Evolutionary conservation across 2,888 invertebrate genomes (phyloP).

Genomic region (Nomada hirtipes): DNA sequence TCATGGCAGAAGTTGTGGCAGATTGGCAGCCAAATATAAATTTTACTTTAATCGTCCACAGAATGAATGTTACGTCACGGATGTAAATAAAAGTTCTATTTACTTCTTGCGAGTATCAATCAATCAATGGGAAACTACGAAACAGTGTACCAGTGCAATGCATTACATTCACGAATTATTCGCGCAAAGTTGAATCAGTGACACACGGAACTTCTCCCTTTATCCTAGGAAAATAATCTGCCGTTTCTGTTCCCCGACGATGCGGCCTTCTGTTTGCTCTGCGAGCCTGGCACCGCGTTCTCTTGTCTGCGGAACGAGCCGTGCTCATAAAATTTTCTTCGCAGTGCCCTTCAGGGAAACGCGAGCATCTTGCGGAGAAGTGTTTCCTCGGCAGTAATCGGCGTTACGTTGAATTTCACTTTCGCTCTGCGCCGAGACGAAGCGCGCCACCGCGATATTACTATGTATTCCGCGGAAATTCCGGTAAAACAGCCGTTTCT

Average conservation of each 20-base stretch:
- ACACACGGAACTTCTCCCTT: slow-evolving; percentile 9
- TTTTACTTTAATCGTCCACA: no score
- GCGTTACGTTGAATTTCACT: slow-evolving; percentile 38
- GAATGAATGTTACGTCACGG: no score
- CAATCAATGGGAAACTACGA: neutral
- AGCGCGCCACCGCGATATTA: neutral
- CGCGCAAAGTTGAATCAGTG: neutral
- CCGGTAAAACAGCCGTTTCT: neutral
- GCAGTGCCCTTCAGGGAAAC: slow-evolving; percentile 27
- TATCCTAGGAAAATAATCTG: slow-evolving; percentile 48
- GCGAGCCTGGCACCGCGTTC: neutral
- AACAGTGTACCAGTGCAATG: neutral
- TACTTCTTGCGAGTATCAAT: no score
- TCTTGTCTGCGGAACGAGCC: neutral
- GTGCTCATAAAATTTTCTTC: slow-evolving; percentile 45
- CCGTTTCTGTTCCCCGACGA: slow-evolving; percentile 9
- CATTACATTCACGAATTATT: neutral
- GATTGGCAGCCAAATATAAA: no score
- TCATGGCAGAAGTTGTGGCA: no score
- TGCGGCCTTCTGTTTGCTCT: slow-evolving; percentile 14
- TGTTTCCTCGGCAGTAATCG: slow-evolving; percentile 36
- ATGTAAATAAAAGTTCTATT: no score
- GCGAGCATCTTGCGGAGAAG: slow-evolving; percentile 29
- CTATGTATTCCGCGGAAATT: neutral
- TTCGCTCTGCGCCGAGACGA: neutral